Conservation (phyloP, 2,888 invertebrate species). For the Acanthosepion lycidas region DNA sequence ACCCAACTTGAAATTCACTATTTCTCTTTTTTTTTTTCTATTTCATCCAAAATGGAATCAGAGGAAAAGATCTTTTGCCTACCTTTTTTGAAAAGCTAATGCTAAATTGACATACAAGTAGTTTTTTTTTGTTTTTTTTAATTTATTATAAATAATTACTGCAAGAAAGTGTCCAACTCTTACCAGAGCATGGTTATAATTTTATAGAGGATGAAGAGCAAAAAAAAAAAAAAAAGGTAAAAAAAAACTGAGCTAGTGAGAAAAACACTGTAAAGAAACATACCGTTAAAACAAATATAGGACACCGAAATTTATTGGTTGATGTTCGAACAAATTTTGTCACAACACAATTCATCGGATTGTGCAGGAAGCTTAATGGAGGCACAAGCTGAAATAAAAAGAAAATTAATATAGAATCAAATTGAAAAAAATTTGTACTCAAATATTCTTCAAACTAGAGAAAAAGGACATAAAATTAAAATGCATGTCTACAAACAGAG, state of each 20-base stretch:
- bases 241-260: not conserved
- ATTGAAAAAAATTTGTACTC: not conserved
- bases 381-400: slow-evolving; percentile 81
- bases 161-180: no score
- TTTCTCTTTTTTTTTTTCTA: no score
- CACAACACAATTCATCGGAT: slow-evolving; percentile 92
- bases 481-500: not conserved
- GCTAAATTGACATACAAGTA: no score
- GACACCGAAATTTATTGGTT: slow-evolving; percentile 99
- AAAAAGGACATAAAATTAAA: slow-evolving; percentile 25
- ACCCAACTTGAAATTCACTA: no score
- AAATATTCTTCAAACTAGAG: not conserved
- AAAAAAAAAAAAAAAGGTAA: not conserved
- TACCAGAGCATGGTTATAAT: no score
- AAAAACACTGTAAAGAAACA: slow-evolving; percentile 59
- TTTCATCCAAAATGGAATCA: no score
- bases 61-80: no score
- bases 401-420: slow-evolving; percentile 46
- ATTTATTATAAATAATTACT: no score
- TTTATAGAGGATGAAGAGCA: not conserved
- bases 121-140: no score
- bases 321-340: slow-evolving; percentile 97
- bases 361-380: slow-evolving; percentile 93
- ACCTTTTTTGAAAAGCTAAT: no score
- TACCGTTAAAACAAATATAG: slow-evolving; percentile 95